Conservation (phyloP, 2,113 vertebrate genomes). For the Mus musculus region GRCm39 chr6:148808501-148809000, state of each 20-base stretch:
- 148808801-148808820: not conserved
- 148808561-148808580: too few relatives aligned
- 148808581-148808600: not conserved
- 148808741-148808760: not conserved
- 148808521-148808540: too few relatives aligned
- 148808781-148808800: not conserved
- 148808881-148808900: not conserved
- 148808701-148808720: not conserved
- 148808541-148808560: too few relatives aligned
- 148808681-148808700: not conserved
- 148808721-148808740: not conserved
- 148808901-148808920: not conserved
- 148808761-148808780: not conserved
- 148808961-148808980: not conserved
- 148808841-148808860: not conserved
- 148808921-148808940: not conserved
- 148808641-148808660: not conserved
- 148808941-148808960: not conserved
- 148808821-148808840: not conserved
- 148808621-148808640: not conserved
- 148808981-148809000: not conserved
- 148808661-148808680: not conserved
- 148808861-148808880: not conserved
- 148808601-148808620: not conserved
- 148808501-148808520: too few relatives aligned